Evolutionary conservation across 2,888 invertebrate species (phyloP).

Genomic region (Leptinotarsa haldemani): DNA sequence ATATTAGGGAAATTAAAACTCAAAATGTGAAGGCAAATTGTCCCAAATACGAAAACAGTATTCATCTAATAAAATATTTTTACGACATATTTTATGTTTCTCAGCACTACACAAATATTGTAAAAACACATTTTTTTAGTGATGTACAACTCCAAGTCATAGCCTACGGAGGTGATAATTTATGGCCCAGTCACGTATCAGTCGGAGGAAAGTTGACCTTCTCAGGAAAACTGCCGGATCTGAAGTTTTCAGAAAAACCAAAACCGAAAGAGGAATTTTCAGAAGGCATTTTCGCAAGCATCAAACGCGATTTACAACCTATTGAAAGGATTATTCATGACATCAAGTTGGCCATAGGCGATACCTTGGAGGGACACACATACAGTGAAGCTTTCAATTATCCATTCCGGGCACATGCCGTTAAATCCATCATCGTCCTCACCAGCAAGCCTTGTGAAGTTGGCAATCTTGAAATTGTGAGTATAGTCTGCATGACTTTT

Average conservation of each 20-base stretch:
- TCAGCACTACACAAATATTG: not conserved
- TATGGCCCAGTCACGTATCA: slow-evolving; percentile 72
- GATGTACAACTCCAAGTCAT: slow-evolving; percentile 72
- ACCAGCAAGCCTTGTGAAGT: slow-evolving; percentile 73
- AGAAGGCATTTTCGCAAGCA: slow-evolving; percentile 50
- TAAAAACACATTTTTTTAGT: slow-evolving; percentile 57
- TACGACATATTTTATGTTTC: no score
- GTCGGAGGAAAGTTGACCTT: slow-evolving; percentile 64
- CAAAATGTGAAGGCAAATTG: no score
- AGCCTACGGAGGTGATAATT: slow-evolving; percentile 69
- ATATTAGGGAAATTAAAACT: no score
- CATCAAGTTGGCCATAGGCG: slow-evolving; percentile 55
- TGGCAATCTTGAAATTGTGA: slow-evolving; percentile 70
- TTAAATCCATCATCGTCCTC: slow-evolving; percentile 78
- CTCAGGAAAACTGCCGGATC: slow-evolving; percentile 67
- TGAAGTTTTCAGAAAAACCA: slow-evolving; percentile 59
- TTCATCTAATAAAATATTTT: no score
- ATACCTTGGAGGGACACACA: slow-evolving; percentile 64
- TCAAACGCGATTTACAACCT: slow-evolving; percentile 38
- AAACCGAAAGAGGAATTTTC: slow-evolving; percentile 38
- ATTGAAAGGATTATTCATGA: slow-evolving; percentile 60
- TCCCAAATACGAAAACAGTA: no score
- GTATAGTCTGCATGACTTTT: slow-evolving; percentile 47
- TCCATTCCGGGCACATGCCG: slow-evolving; percentile 81
- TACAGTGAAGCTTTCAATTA: slow-evolving; percentile 74